A percentile compares a stretch with the other conserved stretches of the same genome.
Evolutionary conservation across 2,113 vertebrate genomes (phyloP).

Genomic region (Prochilodus magdalenae): DNA sequence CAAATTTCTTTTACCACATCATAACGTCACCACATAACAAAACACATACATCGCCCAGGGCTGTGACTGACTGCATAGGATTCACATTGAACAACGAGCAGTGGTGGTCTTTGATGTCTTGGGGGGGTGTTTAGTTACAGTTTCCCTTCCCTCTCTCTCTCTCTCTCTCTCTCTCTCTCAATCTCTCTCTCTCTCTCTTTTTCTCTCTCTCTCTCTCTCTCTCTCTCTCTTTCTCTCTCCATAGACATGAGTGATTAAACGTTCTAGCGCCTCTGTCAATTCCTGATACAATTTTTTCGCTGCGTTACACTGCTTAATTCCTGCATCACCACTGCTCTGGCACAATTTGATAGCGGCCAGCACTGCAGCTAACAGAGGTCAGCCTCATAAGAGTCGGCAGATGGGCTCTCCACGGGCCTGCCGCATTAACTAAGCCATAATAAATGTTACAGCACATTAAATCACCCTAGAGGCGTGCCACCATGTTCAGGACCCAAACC

Average conservation of each 20-base stretch:
- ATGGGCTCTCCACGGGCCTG: conserved; percentile 43
- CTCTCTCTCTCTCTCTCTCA: background rate
- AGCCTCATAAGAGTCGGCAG: conserved; percentile 51
- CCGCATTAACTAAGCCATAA: conserved; percentile 53
- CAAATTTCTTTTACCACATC: conserved; percentile 18
- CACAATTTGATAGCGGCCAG: conserved; percentile 30
- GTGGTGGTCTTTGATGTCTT: conserved; percentile 1
- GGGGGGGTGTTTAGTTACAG: background rate
- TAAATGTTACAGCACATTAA: conserved; percentile 61
- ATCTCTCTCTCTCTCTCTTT: too few species aligned
- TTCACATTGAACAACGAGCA: conserved; percentile 26
- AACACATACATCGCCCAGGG: conserved; percentile 25
- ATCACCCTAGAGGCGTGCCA: conserved; percentile 44
- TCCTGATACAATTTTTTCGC: conserved; percentile 53
- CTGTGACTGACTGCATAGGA: conserved; percentile 4
- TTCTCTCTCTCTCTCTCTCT: background rate
- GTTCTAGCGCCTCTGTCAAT: conserved; percentile 42
- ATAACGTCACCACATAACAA: conserved; percentile 17
- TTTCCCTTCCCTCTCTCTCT: background rate
- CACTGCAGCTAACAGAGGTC: conserved; percentile 51
- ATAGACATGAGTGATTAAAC: conserved; percentile 46
- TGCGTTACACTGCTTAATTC: conserved; percentile 48
- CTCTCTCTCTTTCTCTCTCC: background rate
- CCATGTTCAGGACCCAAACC: conserved; percentile 44
- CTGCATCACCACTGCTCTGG: conserved; percentile 14